Evolutionary conservation across 2,888 invertebrate genomes (phyloP).

Genomic region (Hypselothyrea guttata): DNA sequence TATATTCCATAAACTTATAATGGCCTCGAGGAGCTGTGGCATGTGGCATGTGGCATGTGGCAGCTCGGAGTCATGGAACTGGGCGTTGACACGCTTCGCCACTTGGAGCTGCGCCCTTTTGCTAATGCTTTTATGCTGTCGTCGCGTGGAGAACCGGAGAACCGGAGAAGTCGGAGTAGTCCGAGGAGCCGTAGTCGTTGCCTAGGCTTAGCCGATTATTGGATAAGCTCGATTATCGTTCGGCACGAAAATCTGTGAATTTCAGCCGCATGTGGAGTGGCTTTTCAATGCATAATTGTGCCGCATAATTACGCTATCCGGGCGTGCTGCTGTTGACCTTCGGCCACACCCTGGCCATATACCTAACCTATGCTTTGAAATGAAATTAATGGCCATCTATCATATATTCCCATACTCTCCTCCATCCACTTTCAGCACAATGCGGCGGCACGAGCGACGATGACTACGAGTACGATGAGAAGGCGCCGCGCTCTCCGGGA

Average conservation of each 20-base stretch:
- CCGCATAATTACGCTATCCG: conserved; percentile 50
- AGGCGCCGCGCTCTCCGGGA: conserved; percentile 34
- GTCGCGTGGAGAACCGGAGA: conserved; percentile 11
- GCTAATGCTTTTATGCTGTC: conserved; percentile 74
- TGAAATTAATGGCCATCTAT: background rate
- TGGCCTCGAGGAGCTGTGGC: conserved; percentile 44
- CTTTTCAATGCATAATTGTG: conserved; percentile 62
- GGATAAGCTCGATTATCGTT: conserved; percentile 43
- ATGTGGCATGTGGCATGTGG: conserved; percentile 2
- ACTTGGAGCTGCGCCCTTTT: conserved; percentile 60
- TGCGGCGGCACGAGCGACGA: conserved; percentile 25
- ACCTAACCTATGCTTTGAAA: background rate
- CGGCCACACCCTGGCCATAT: conserved; percentile 33
- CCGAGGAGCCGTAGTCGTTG: background rate
- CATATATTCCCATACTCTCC: too few species aligned
- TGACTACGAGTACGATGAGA: conserved; percentile 40
- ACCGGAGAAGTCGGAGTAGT: conserved; percentile 1
- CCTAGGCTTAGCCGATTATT: conserved; percentile 24
- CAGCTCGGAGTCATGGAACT: conserved; percentile 46
- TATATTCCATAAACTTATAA: conserved; percentile 39
- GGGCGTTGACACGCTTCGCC: conserved; percentile 63
- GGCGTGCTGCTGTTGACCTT: conserved; percentile 46
- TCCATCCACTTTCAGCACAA: conserved; percentile 14
- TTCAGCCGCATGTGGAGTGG: conserved; percentile 33
- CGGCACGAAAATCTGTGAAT: conserved; percentile 57